Evolutionary conservation across 2,888 invertebrate genomes (phyloP), one percentile per base, ranked within the genome.

Genomic region (Sinhomidia bicolor): DNA sequence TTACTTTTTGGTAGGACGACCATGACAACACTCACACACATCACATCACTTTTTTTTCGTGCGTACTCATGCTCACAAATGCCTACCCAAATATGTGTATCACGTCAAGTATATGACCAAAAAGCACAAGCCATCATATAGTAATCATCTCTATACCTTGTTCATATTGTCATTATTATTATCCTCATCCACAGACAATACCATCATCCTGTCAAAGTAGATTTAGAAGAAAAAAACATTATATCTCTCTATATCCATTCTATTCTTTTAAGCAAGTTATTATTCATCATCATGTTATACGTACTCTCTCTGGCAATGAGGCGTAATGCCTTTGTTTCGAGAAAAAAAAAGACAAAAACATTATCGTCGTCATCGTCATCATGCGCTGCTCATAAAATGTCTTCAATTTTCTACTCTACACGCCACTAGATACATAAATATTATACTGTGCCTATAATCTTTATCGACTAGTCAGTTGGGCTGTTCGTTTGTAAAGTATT

Each of bases 181-280:
- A n/a, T n/a, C n/a, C n/a, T n/a, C n/a, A n/a, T n/a, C n/a, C n/a
- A 62, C 36, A 62, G 62, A 62, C 62, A 62, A 62, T 62, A 29
- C 41, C 17, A 20, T 71, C 68, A 41, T 71, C 68, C 36, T 71
- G 68, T 71, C 41, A 71, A 68, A 41, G 68, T 71, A 44, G 41
- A 71, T 71, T 71, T 71, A 36, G 20, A 71, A 65, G 41, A 71
- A 41, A 71, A 65, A 71, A 71, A 65, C 41, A 23, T 41, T n/a
- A n/a, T n/a, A n/a, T 41, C 36, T 10, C 41, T 41, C 68, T 71
- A 65, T 71, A 71, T 44, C 41, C 68, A 20, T 23, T 10, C 36
- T 36, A n/a, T n/a, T n/a, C n/a, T n/a, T n/a, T n/a, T n/a, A 23
- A 60, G 23, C 60, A 60, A 26, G 60, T 26, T 60, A 26, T 60